Evolutionary conservation across 2,113 vertebrate genomes (phyloP), one percentile per base, ranked within the genome.

Genomic region (Propithecus coquereli): DNA sequence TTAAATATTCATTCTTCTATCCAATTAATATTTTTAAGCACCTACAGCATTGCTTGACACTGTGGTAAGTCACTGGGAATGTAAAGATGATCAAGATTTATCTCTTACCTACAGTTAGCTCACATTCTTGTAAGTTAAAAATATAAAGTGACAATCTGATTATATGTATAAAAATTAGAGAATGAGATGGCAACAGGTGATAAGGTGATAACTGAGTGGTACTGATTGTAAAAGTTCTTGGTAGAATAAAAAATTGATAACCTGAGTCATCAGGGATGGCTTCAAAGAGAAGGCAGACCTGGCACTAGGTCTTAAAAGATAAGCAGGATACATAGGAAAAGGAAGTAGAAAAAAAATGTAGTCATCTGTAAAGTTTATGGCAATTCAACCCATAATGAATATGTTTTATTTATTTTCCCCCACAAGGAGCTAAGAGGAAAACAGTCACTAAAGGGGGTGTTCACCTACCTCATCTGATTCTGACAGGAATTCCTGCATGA

Each of bases 401-500:
- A 70, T 27, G 37, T 59, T 50, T 63, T 7, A 45, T 82, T 81
- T 86, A 59, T 43, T 80, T 83, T 52, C 59, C 23, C 76, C 54
- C 45, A 86, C 0, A 94, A 68, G 50, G 8, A 80, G 25, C 8
- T 18, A 52, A 54, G 30, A 52, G 23, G 52, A 47, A 45, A 81
- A 71, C 0, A 85, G 34, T 80, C 52, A 71, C 32, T 80, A 13
- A 5, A 9, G 4, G 14, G 34, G 0, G 2, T 27, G 11, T 87
- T 84, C 57, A 79, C 97, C 65, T 98, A 99, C 99, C 99, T 99
- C 99, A 12, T 99, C 99, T 0, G 99, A 99, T 97, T 99, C 99
- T 0, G 99, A 99, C 14, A 99, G 98, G 98, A 99, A 99, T 88
- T 99, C 99, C 96, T 99, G 99, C 99, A 99, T 99, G 98, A 99